A percentile compares a stretch with the other conserved stretches of the same genome.
These are phyloP conservation scores for Trinorchestia longiramus DNA, from an alignment of 1,140 invertebrate genomes.

Conservation along the genomic window DNA sequence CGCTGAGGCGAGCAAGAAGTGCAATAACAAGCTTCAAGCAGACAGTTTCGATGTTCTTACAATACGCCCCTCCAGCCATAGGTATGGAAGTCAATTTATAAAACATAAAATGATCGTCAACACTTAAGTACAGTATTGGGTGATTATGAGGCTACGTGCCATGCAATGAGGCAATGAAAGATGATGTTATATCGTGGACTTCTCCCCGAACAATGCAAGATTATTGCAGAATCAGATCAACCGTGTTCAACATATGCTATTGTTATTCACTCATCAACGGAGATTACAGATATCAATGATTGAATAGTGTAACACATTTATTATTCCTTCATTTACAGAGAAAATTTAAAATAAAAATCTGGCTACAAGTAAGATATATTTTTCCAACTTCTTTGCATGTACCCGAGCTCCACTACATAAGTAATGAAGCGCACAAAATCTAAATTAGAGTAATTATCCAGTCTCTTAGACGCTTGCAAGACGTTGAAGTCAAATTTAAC, in stretches of 20 bases:
- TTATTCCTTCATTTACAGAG: no score
- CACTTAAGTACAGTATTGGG: background rate
- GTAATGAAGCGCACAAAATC: no score
- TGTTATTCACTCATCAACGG: background rate
- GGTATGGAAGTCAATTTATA: background rate
- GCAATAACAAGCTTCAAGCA: background rate
- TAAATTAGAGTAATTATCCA: no score
- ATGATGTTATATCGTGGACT: background rate
- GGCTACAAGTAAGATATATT: no score
- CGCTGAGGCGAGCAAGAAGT: background rate
- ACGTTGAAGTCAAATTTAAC: no score
- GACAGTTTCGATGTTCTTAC: background rate
- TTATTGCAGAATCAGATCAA: background rate
- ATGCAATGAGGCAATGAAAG: background rate
- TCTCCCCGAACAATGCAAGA: background rate
- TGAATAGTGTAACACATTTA: no score
- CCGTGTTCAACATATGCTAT: background rate
- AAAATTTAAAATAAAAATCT: no score
- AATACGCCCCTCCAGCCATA: background rate
- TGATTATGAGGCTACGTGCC: background rate
- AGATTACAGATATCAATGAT: background rate
- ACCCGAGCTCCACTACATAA: no score
- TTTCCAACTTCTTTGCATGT: no score
- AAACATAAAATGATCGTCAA: background rate
- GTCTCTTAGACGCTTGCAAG: no score